These are phyloP conservation scores for Pristionchus mayeri DNA, from an alignment of 2,888 invertebrate genomes.

Conservation along the genomic window DNA sequence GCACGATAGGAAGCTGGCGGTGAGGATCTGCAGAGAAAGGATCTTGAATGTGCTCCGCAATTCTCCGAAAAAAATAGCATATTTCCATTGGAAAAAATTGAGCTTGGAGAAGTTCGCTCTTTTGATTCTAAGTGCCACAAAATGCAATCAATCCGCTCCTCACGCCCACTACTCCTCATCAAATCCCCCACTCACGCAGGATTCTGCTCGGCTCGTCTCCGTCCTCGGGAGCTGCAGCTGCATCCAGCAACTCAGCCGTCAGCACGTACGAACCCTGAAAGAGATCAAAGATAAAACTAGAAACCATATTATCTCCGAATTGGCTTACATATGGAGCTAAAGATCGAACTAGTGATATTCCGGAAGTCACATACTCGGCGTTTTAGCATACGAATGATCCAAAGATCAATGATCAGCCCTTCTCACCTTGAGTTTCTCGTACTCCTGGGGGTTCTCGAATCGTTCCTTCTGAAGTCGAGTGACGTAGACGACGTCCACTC, in stretches of 20 bases:
- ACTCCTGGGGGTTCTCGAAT: constrained; percentile 88
- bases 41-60: too few species aligned
- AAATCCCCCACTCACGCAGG: constrained; percentile 22
- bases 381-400: too few species aligned
- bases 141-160: background rate
- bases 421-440: constrained; percentile 83
- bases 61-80: too few species aligned
- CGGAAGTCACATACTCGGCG: too few species aligned
- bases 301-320: background rate
- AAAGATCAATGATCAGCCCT: constrained; percentile 4
- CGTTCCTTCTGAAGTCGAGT: constrained; percentile 96
- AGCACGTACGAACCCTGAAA: constrained; percentile 86
- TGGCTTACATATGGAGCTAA: too few species aligned
- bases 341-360: too few species aligned
- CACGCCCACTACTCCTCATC: background rate
- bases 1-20: constrained; percentile 79
- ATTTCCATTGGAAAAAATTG: too few species aligned
- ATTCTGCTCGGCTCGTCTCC: constrained; percentile 49
- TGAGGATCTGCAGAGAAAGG: constrained; percentile 8
- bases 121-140: too few species aligned
- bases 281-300: constrained; percentile 14
- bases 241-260: constrained; percentile 93
- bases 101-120: too few species aligned
- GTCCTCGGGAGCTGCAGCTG: constrained; percentile 52
- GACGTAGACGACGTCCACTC: constrained; percentile 97